Base-by-base conservation (phyloP, 1,140 invertebrate species). In the Lepidurus packardi region DNA sequence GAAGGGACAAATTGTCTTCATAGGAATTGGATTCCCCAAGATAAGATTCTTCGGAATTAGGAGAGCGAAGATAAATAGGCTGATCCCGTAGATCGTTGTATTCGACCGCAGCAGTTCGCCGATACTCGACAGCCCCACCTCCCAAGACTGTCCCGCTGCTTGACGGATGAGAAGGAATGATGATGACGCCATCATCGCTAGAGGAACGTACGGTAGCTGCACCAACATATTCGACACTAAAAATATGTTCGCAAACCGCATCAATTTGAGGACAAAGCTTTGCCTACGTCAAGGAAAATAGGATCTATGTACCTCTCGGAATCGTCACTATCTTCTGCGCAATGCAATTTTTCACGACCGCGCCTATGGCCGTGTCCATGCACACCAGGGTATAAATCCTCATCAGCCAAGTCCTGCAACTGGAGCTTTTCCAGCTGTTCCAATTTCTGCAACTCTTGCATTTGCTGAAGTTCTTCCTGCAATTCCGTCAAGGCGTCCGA, bases 401-500 rank as follows among this genome's bases (percentile, higher is more conserved):
- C 79, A 45, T 79, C 81, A 43, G 79, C 79, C n/a, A 79, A 79
- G 65, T 79, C 80, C 11, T 79, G 78, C 65, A 77, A 79, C 25
- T 80, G 79, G 16, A 80, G 78, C 8, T 65, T 65, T 21, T 65
- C 53, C 53, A 65, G 53, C 21, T 65, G 53, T 21, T 65, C 81
- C 80, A 42, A 78, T 78, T 75, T 80, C 76, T 43, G 47, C 77
- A 53, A 75, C 7, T 42, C 77, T 79, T 81, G 80, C 44, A 77
- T 78, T 78, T 44, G 79, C 81, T 25, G 79, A 81, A 53, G 81
- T 77, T 77, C 79, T 78, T 43, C 79, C 80, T 24, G 45, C 77
- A 78, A 80, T 82, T 34, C 80, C 78, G 45, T 79, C 53, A 65
- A 21, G 21, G 53, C 53, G 80, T 80, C 91, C 89, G 82, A 90